Conservation (phyloP, 92 coral and sea anemone genomes). For the Ricordea florida region DNA sequence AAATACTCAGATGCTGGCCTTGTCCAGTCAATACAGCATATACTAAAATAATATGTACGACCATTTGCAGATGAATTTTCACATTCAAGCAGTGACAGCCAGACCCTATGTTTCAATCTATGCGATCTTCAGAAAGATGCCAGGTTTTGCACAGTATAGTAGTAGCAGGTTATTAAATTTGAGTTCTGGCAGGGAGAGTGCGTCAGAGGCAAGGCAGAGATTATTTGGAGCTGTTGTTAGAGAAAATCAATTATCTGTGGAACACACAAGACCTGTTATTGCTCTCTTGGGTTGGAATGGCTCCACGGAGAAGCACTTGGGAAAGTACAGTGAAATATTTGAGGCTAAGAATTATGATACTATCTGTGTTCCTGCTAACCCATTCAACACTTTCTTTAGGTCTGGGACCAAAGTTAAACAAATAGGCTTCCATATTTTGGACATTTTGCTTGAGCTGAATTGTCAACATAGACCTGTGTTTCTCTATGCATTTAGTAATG, state of each 20-base stretch:
- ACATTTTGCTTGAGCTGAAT: conserved; percentile 31
- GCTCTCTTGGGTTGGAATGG: conserved; percentile 83
- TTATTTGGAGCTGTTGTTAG: conserved; percentile 69
- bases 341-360: conserved; percentile 58
- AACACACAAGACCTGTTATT: conserved; percentile 46
- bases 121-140: too few relatives aligned
- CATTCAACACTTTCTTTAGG: conserved; percentile 69
- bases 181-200: too few relatives aligned
- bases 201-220: too few relatives aligned
- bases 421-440: conserved; percentile 60
- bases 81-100: too few relatives aligned
- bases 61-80: too few relatives aligned
- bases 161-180: too few relatives aligned
- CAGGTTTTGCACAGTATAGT: too few relatives aligned
- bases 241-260: conserved; percentile 1
- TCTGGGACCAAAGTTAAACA: conserved; percentile 63
- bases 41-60: too few relatives aligned
- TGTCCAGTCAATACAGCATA: too few relatives aligned
- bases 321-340: conserved; percentile 67
- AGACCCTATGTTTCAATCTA: too few relatives aligned
- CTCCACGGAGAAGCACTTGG: conserved; percentile 58
- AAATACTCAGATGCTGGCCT: too few relatives aligned
- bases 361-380: conserved; percentile 67
- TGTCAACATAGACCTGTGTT: conserved; percentile 60
- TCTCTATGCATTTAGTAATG: conserved; percentile 77